Percentiles rank a stretch among this genome's conserved stretches.
Conservation (phyloP, 2,797 vertebrate genomes). For the Neosilurus mollespiculum region DNA sequence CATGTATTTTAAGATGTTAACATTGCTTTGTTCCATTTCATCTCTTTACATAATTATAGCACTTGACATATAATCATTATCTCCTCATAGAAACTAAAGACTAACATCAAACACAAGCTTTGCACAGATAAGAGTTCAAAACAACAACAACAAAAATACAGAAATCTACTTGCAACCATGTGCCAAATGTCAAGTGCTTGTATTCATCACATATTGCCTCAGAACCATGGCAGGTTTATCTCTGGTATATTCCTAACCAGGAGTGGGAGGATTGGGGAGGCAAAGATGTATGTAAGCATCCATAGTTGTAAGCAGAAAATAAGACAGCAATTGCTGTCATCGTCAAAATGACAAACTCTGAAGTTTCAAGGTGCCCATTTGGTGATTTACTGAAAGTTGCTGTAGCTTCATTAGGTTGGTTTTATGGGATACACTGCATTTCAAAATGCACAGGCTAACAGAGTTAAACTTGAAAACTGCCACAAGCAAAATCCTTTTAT, state of each 20-base stretch:
- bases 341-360: constrained; percentile 50
- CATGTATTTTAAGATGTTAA: neutral
- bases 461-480: neutral
- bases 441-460: constrained; percentile 42
- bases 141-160: neutral
- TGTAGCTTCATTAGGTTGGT: constrained; percentile 49
- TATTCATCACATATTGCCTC: constrained; percentile 17
- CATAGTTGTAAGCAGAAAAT: constrained; percentile 40
- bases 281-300: constrained; percentile 38
- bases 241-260: constrained; percentile 35
- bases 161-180: constrained; percentile 1
- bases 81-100: constrained; percentile 22
- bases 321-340: constrained; percentile 47
- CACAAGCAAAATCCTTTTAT: constrained; percentile 22
- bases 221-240: constrained; percentile 32
- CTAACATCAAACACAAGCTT: neutral
- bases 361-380: constrained; percentile 18
- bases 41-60: constrained; percentile 8
- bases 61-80: constrained; percentile 51
- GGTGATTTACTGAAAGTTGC: constrained; percentile 52
- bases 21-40: neutral
- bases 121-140: neutral
- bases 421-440: constrained; percentile 47
- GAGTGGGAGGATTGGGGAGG: constrained; percentile 15
- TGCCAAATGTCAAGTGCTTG: constrained; percentile 19